phyloP scores from a whole-genome alignment of 2,113 vertebrate species.

The Odocoileus hemionus region DNA sequence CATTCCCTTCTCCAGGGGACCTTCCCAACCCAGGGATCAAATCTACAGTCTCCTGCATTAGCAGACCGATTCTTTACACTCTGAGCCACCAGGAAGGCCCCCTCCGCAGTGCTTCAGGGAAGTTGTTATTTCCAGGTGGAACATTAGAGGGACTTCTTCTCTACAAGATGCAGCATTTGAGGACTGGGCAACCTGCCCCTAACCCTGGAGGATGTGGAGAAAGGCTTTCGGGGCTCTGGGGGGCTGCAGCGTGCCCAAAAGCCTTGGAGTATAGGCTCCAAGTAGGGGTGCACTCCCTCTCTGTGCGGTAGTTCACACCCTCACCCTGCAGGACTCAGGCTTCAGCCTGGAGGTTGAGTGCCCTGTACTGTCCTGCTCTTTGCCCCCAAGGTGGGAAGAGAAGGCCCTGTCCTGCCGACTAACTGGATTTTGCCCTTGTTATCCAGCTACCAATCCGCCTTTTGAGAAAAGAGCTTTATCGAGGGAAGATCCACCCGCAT shows the following conservation, averaged over 20 bases:
- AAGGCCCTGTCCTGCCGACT: background rate
- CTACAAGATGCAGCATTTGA: background rate
- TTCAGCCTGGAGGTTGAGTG: background rate
- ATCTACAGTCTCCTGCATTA: background rate
- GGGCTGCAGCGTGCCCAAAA: background rate
- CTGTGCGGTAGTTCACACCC: background rate
- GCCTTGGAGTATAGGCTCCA: background rate
- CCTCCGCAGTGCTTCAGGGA: background rate
- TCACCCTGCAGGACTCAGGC: background rate
- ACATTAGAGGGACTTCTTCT: background rate
- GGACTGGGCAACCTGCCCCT: background rate
- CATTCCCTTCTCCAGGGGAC: background rate
- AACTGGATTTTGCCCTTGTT: background rate
- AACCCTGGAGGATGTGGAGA: background rate
- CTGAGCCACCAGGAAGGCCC: background rate
- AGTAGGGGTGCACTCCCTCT: background rate
- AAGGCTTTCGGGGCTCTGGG: background rate
- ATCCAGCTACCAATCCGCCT: background rate
- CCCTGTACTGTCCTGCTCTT: background rate
- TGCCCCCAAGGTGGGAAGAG: background rate
- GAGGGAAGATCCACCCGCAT: fast-evolving
- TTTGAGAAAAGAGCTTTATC: background rate
- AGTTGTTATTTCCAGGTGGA: background rate
- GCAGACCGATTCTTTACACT: background rate
- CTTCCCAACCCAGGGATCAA: background rate